phyloP scores from a whole-genome alignment of 2,113 vertebrate genomes.

The Leptobrachium ailaonicum region DNA sequence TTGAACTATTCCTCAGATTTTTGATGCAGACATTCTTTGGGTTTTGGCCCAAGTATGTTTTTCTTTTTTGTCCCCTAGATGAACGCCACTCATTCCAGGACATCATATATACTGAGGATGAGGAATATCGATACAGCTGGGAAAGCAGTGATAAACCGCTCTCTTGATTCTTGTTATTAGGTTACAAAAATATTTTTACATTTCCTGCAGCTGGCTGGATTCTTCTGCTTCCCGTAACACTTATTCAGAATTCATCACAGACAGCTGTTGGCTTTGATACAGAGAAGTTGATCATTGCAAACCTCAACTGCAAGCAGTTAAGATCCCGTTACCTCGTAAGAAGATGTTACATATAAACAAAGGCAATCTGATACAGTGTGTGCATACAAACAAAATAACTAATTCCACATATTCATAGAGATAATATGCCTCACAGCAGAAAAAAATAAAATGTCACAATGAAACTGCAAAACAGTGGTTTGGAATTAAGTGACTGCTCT shows the following conservation, averaged over 20 bases:
- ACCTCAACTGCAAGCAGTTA: constrained; percentile 68
- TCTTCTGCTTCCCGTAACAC: constrained; percentile 73
- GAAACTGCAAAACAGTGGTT: too few relatives aligned
- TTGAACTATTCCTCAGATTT: not conserved
- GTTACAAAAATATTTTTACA: constrained; percentile 76
- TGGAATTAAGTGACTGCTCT: too few relatives aligned
- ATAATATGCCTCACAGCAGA: constrained; percentile 61
- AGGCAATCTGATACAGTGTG: constrained; percentile 51
- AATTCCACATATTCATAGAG: constrained; percentile 72
- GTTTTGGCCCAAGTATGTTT: not conserved
- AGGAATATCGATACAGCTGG: constrained; percentile 71
- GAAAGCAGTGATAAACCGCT: constrained; percentile 66
- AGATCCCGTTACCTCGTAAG: constrained; percentile 65
- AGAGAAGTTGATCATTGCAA: constrained; percentile 68
- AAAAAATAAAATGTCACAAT: too few relatives aligned
- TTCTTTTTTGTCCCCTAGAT: constrained; percentile 52
- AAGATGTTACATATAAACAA: constrained; percentile 71
- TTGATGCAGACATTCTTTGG: constrained; percentile 30
- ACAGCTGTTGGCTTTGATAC: constrained; percentile 76
- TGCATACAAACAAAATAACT: constrained; percentile 59
- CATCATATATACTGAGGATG: constrained; percentile 58
- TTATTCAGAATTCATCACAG: constrained; percentile 74
- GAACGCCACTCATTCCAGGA: constrained; percentile 58
- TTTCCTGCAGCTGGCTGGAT: constrained; percentile 76
- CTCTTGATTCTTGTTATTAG: constrained; percentile 66